A percentile compares a stretch with the other conserved stretches of the same genome.
phyloP scores from a whole-genome alignment of 2,888 invertebrate species.

The Caenorhabditis zanzibari region DNA sequence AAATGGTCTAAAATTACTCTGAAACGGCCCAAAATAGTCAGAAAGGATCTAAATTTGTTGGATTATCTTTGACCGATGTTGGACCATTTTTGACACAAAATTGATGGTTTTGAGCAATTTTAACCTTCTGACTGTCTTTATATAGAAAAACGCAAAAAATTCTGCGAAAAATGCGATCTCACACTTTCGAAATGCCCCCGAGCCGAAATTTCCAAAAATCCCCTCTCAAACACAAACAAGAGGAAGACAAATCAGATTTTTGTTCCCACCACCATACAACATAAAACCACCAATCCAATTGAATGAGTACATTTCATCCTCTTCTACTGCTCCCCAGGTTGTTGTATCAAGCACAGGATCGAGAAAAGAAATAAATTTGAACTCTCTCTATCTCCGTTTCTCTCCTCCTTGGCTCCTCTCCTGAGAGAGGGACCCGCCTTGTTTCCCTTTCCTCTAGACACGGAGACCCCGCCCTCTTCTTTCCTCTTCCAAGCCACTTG shows the following conservation, averaged over 20 bases:
- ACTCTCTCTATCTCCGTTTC: constrained; percentile 13
- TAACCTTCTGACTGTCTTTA: no score
- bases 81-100: no score
- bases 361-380: constrained; percentile 53
- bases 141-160: no score
- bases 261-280: background rate
- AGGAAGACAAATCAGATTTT: constrained; percentile 18
- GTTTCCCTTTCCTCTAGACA: constrained; percentile 35
- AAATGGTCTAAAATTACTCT: no score
- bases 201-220: background rate
- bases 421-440: constrained; percentile 39
- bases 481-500: constrained; percentile 19
- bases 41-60: no score
- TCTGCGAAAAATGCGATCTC: no score
- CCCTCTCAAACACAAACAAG: no score
- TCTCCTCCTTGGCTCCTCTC: constrained; percentile 5
- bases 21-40: no score
- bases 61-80: no score
- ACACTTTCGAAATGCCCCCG: background rate
- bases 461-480: constrained; percentile 46
- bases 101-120: no score
- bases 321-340: constrained; percentile 13
- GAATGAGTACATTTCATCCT: constrained; percentile 22
- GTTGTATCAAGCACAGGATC: constrained; percentile 34
- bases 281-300: constrained; percentile 46